Evolutionary conservation across 2,888 invertebrate genomes (phyloP).

Genomic region (Meandrusa payeni): DNA sequence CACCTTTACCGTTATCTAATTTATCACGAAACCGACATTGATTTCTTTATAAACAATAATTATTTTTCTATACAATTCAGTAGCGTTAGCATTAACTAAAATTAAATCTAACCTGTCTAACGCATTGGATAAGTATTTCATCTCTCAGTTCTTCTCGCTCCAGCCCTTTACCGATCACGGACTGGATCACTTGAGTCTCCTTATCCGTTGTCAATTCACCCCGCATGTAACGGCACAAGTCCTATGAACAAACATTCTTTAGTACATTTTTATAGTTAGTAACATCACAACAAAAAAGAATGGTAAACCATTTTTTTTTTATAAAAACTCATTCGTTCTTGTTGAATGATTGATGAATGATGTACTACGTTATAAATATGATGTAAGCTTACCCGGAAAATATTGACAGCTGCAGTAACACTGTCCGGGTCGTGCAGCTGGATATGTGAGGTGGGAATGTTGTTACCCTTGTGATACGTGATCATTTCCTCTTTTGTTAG

Average conservation of each 20-base stretch:
- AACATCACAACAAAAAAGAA: too few relatives aligned
- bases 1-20: too few relatives aligned
- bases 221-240: slow-evolving; percentile 93
- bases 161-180: slow-evolving; percentile 91
- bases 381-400: slow-evolving; percentile 92
- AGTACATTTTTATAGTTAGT: too few relatives aligned
- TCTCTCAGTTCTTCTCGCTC: slow-evolving; percentile 95
- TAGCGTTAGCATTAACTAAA: too few relatives aligned
- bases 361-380: too few relatives aligned
- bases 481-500: slow-evolving; percentile 97
- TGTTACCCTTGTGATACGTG: slow-evolving; percentile 91
- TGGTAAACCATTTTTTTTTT: too few relatives aligned
- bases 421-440: slow-evolving; percentile 98
- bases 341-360: too few relatives aligned
- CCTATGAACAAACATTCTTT: slow-evolving; percentile 71
- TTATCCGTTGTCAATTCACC: slow-evolving; percentile 93
- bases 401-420: slow-evolving; percentile 91
- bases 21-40: too few relatives aligned
- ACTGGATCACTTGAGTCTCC: slow-evolving; percentile 91
- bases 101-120: slow-evolving; percentile 83
- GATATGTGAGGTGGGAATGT: slow-evolving; percentile 95
- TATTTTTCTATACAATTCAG: too few relatives aligned
- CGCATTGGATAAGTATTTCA: slow-evolving; percentile 94
- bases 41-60: too few relatives aligned
- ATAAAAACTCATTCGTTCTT: too few relatives aligned